Conservation (phyloP, 2,113 vertebrate genomes). For the Hirundichthys speculiger region DNA sequence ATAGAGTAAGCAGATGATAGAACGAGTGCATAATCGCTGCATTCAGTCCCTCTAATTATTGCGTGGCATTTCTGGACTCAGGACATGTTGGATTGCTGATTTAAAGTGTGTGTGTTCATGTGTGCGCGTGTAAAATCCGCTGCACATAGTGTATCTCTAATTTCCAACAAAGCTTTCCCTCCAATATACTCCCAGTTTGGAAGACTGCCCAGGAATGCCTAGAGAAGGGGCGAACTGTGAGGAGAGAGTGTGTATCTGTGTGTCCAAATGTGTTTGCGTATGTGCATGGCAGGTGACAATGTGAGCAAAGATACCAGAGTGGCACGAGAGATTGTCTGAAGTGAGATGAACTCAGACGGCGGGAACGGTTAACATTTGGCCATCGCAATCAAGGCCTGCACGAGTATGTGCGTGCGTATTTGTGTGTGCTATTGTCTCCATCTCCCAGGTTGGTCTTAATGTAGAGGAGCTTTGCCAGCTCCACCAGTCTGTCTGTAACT, state of each 20-base stretch:
- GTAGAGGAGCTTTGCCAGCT: constrained; percentile 55
- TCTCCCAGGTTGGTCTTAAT: constrained; percentile 66
- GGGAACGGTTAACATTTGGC: constrained; percentile 56
- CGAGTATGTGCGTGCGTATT: constrained; percentile 18
- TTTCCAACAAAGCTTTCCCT: constrained; percentile 62
- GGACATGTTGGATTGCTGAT: constrained; percentile 62
- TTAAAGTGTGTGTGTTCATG: constrained; percentile 40
- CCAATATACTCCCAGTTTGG: constrained; percentile 64
- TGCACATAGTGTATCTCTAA: constrained; percentile 58
- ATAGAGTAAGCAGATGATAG: constrained; percentile 55
- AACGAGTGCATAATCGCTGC: constrained; percentile 64
- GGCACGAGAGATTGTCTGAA: constrained; percentile 40
- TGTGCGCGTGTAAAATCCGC: neutral
- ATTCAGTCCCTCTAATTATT: constrained; percentile 73
- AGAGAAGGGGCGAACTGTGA: constrained; percentile 50
- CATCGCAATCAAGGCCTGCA: constrained; percentile 35
- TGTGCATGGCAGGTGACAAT: constrained; percentile 52
- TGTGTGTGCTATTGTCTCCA: constrained; percentile 45
- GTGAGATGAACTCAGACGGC: constrained; percentile 55
- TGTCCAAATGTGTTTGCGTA: constrained; percentile 22
- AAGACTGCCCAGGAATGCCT: constrained; percentile 67
- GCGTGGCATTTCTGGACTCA: constrained; percentile 60
- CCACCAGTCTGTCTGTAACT: constrained; percentile 55
- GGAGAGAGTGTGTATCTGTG: constrained; percentile 29
- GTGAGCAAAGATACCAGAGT: constrained; percentile 39